These are phyloP conservation scores for Ara ararauna DNA, from an alignment of 2,797 vertebrate species.

Conservation along the genomic window DNA sequence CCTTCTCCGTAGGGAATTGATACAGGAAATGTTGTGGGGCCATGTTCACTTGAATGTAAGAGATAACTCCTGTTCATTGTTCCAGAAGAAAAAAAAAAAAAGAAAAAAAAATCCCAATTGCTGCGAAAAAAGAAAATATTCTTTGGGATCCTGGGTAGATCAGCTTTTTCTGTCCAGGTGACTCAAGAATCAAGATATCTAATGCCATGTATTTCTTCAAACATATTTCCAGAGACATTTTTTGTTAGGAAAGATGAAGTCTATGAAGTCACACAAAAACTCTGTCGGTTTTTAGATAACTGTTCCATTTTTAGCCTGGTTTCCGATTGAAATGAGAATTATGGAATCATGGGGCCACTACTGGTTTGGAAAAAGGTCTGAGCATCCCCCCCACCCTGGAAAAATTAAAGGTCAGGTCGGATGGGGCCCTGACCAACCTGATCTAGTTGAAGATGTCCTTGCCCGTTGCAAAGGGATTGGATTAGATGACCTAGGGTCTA, in stretches of 20 bases:
- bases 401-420: neutral
- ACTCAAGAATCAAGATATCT: neutral
- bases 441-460: neutral
- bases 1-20: constrained; percentile 42
- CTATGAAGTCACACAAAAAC: neutral
- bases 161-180: neutral
- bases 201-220: neutral
- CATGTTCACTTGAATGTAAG: constrained; percentile 17
- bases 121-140: neutral
- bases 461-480: neutral
- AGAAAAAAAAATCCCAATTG: neutral
- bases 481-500: neutral
- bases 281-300: neutral
- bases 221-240: neutral
- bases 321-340: neutral
- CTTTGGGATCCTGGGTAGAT: neutral
- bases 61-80: constrained; percentile 64
- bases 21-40: constrained; percentile 65
- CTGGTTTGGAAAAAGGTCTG: neutral
- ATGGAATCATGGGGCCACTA: neutral
- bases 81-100: neutral
- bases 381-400: neutral
- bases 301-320: neutral
- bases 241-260: neutral
- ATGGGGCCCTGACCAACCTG: neutral